phyloP scores from a whole-genome alignment of 2,113 vertebrate genomes.

The Tragulus kanchil region DNA sequence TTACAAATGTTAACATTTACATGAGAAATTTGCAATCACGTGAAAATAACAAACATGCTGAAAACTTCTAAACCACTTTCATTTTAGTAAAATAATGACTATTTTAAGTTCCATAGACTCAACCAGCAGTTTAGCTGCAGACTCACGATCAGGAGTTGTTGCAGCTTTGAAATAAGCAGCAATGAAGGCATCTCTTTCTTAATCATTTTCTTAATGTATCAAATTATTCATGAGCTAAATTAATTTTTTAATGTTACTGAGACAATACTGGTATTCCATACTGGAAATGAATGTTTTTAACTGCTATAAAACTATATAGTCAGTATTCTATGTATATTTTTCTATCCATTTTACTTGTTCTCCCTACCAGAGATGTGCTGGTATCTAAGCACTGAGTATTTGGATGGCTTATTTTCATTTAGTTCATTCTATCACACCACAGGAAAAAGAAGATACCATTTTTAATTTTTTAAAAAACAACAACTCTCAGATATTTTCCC shows the following conservation, averaged over 20 bases:
- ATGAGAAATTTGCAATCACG: neutral
- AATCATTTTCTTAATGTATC: neutral
- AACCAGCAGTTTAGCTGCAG: neutral
- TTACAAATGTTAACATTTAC: neutral
- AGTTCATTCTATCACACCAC: rapidly evolving
- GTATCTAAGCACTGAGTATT: neutral
- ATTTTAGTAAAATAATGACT: neutral
- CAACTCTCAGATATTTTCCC: neutral
- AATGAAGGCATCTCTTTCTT: neutral
- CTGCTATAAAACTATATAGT: neutral
- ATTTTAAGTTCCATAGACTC: conserved; percentile 2
- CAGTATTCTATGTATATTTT: neutral
- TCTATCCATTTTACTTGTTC: neutral
- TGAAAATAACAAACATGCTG: neutral
- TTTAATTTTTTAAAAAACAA: conserved; percentile 55
- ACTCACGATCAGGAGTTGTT: neutral
- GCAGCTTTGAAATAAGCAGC: neutral
- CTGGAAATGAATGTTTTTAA: neutral
- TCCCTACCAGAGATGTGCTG: neutral
- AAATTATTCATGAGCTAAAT: neutral
- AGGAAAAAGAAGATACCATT: rapidly evolving
- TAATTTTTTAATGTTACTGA: neutral
- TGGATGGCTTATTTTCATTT: neutral
- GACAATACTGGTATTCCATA: neutral
- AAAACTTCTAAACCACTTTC: neutral